A percentile compares a stretch with the other conserved stretches of the same genome.
Evolutionary conservation across 2,797 vertebrate species (phyloP).

Genomic region (Thamnophis elegans): DNA sequence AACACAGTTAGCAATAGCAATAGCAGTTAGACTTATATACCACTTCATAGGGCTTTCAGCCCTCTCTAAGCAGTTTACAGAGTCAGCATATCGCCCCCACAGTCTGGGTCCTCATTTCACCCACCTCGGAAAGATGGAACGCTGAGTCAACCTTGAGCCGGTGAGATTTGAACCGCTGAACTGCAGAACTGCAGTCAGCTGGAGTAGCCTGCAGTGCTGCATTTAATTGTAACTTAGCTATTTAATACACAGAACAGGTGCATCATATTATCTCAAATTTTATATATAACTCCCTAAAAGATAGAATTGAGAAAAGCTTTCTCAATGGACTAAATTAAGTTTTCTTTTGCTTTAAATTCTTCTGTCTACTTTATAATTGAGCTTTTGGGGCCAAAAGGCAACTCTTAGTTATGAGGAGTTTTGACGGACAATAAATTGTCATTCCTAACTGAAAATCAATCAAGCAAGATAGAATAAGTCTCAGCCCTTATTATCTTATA

Average conservation of each 20-base stretch:
- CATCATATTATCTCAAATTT: not conserved
- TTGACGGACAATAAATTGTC: not conserved
- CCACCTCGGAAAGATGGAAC: no score
- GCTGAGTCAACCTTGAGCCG: no score
- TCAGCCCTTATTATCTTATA: not conserved
- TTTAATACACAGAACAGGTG: not conserved
- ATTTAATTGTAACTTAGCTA: not conserved
- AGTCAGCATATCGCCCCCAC: no score
- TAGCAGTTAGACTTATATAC: no score
- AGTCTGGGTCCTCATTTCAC: no score
- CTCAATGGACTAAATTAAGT: not conserved
- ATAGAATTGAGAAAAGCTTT: not conserved
- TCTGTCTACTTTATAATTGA: not conserved
- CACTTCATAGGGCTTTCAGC: no score
- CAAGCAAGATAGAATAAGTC: not conserved
- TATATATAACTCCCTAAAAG: not conserved
- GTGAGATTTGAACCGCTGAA: no score
- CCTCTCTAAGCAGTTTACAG: no score
- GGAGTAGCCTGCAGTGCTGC: no score
- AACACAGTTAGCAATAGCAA: no score
- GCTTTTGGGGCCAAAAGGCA: not conserved
- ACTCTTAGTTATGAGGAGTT: not conserved
- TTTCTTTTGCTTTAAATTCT: not conserved
- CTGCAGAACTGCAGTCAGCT: no score
- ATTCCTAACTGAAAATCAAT: not conserved